Evolutionary conservation across 2,888 invertebrate species (phyloP).

Genomic region (Lasioglossum zephyrum): DNA sequence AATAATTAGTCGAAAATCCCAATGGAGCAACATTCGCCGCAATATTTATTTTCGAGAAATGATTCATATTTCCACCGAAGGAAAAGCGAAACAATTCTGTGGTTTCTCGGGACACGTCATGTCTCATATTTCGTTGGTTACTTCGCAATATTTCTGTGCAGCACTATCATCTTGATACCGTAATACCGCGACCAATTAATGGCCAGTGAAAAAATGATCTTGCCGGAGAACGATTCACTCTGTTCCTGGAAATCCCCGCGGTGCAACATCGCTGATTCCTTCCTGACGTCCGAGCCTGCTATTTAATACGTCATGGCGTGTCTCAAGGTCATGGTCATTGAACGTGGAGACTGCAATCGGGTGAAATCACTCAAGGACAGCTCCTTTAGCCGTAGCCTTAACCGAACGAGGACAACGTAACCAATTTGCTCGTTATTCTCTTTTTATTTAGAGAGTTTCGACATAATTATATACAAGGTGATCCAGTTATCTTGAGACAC

Average conservation of each 20-base stretch:
- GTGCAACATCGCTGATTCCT: background rate
- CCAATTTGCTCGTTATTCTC: background rate
- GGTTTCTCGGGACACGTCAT: background rate
- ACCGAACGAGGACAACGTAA: background rate
- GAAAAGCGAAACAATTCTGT: background rate
- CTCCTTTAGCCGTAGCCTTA: background rate
- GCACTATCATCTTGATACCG: background rate
- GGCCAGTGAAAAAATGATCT: constrained; percentile 4
- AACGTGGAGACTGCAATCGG: background rate
- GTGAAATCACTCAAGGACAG: constrained; percentile 14
- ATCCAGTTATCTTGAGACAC: background rate
- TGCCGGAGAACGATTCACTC: background rate
- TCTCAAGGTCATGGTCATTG: constrained; percentile 42
- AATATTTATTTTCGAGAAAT: background rate
- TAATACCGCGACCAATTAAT: background rate
- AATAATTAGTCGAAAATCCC: background rate
- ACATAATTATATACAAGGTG: background rate
- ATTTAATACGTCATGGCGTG: constrained; percentile 15
- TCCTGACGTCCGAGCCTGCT: constrained; percentile 37
- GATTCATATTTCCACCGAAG: background rate
- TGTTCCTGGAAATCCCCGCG: constrained; percentile 52
- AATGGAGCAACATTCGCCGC: background rate
- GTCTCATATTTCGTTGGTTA: background rate
- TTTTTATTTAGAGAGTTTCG: background rate
- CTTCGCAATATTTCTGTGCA: background rate